Conservation (phyloP, 2,888 invertebrate species). For the Osmoderma eremita region DNA sequence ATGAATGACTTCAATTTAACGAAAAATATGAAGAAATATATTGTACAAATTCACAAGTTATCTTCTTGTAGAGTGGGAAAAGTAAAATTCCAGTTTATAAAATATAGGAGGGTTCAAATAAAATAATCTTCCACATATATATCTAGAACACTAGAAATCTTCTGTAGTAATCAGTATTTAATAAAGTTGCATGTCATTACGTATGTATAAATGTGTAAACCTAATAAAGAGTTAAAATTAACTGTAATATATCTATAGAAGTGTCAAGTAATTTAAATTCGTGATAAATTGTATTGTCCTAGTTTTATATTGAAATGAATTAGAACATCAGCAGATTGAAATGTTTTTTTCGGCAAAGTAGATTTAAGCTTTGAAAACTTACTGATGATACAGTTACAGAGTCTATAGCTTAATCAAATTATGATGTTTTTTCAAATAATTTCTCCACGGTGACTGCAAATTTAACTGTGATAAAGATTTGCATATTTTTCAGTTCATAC, state of each 20-base stretch:
- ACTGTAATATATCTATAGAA: background rate
- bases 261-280: slow-evolving; percentile 27
- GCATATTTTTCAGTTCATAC: slow-evolving; percentile 13
- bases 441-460: slow-evolving; percentile 13
- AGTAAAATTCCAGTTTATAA: slow-evolving; percentile 9
- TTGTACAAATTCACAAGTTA: background rate
- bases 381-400: slow-evolving; percentile 2
- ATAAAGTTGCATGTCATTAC: slow-evolving; percentile 9
- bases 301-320: slow-evolving; percentile 26
- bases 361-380: slow-evolving; percentile 9
- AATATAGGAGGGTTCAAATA: background rate
- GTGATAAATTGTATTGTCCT: slow-evolving; percentile 18
- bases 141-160: background rate
- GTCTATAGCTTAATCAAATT: background rate
- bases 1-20: no score
- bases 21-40: no score
- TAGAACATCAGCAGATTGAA: slow-evolving; percentile 1
- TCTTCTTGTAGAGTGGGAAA: background rate
- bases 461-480: slow-evolving; percentile 35
- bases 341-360: slow-evolving; percentile 4
- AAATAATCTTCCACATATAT: background rate
- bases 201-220: slow-evolving; percentile 20
- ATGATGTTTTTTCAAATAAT: background rate
- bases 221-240: slow-evolving; percentile 1
- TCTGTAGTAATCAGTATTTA: slow-evolving; percentile 23